Evolutionary conservation across 1,140 invertebrate genomes (phyloP).

Genomic region (Polyergus mexicanus): DNA sequence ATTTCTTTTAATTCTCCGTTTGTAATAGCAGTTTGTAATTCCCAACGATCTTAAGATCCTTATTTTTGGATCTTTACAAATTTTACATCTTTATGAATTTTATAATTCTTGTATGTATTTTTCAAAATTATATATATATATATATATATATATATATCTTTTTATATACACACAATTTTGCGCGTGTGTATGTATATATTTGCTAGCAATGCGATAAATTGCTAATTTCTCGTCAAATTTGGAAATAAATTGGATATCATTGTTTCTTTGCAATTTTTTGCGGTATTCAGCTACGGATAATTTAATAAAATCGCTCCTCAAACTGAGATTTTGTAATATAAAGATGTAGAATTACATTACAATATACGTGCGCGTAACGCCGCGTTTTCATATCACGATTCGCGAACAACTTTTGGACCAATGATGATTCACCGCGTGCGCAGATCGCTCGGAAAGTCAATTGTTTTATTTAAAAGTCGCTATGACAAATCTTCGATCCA

Average conservation of each 20-base stretch:
- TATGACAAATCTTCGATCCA: conserved; percentile 5
- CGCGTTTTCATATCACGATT: not conserved
- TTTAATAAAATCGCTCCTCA: not conserved
- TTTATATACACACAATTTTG: not conserved
- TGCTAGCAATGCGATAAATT: not conserved
- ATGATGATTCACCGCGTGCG: conserved; percentile 29
- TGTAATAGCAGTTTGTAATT: not conserved
- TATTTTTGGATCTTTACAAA: not conserved
- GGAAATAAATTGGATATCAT: not conserved
- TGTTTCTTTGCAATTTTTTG: not conserved
- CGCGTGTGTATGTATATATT: not conserved
- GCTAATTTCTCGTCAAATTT: not conserved
- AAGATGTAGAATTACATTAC: not conserved
- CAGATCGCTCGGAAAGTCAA: conserved; percentile 10
- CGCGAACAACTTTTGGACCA: conserved; percentile 44
- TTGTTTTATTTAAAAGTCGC: conserved; percentile 48
- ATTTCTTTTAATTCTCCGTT: not conserved
- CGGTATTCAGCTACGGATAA: not conserved
- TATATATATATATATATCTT: not conserved
- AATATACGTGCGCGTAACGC: not conserved
- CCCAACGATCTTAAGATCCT: not conserved
- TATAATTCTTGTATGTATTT: not conserved
- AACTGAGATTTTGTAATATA: not conserved
- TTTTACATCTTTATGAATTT: not conserved
- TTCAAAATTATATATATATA: not conserved